Conservation (phyloP, 2,888 invertebrate genomes). For the Himalopsyche kuldschensis region DNA sequence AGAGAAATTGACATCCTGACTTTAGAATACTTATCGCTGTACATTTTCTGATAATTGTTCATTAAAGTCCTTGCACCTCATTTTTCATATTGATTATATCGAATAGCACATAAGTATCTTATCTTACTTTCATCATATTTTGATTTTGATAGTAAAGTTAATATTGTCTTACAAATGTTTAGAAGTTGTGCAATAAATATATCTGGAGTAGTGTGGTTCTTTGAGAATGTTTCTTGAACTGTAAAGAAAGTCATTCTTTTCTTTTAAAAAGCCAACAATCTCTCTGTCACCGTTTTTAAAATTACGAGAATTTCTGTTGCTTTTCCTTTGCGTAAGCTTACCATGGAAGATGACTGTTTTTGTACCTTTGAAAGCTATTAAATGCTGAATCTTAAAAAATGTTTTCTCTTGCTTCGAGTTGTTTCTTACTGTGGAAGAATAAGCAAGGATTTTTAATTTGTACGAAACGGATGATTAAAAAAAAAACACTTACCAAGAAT, state of each 20-base stretch:
- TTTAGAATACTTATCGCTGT: too few relatives aligned
- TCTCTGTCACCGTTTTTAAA: slow-evolving; percentile 3
- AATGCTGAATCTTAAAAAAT: not conserved
- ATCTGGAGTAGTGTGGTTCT: not conserved
- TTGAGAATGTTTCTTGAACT: not conserved
- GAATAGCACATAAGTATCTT: too few relatives aligned
- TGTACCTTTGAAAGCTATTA: not conserved
- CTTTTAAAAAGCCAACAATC: slow-evolving; percentile 7
- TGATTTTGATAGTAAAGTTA: too few relatives aligned
- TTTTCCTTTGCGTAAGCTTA: not conserved
- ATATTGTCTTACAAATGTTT: too few relatives aligned
- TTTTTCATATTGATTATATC: too few relatives aligned
- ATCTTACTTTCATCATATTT: too few relatives aligned
- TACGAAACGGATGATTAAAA: not conserved
- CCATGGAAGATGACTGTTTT: not conserved
- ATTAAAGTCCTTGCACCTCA: too few relatives aligned
- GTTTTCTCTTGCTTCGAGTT: not conserved
- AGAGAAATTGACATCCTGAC: too few relatives aligned
- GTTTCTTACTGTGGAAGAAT: not conserved
- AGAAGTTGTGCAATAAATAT: not conserved
- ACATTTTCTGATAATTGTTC: too few relatives aligned
- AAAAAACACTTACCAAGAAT: not conserved
- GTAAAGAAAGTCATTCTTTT: slow-evolving; percentile 10
- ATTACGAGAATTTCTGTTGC: slow-evolving; percentile 12
- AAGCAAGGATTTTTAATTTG: not conserved